Percentiles rank a stretch among this genome's conserved stretches.
These are phyloP conservation scores for Zoanthus solanderi DNA, from an alignment of 92 coral and sea anemone species.

Conservation along the genomic window DNA sequence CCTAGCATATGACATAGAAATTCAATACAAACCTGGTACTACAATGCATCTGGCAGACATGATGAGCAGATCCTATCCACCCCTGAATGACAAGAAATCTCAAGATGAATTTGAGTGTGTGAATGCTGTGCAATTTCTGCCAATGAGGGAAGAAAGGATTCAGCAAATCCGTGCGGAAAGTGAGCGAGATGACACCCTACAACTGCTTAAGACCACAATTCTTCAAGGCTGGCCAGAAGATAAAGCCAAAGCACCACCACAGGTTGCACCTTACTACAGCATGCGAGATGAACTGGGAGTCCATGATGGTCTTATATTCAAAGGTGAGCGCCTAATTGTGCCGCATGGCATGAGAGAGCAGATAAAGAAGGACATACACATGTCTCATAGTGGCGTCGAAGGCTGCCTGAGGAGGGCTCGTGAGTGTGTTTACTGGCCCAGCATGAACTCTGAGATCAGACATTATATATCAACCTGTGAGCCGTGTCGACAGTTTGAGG, in stretches of 20 bases:
- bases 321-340: conserved; percentile 46
- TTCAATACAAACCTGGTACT: no score
- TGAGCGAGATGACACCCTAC: conserved; percentile 24
- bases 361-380: conserved; percentile 56
- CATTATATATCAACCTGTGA: conserved; percentile 50
- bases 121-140: conserved; percentile 36
- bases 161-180: conserved; percentile 20
- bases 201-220: conserved; percentile 29
- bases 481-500: conserved; percentile 45
- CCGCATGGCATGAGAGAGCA: conserved; percentile 41
- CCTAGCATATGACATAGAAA: no score
- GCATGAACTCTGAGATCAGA: conserved; percentile 56
- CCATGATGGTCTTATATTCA: conserved; percentile 41
- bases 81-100: neutral
- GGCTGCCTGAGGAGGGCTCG: conserved; percentile 55
- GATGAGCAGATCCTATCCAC: neutral
- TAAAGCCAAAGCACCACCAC: conserved; percentile 10
- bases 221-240: conserved; percentile 46
- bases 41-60: no score
- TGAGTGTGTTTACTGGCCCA: conserved; percentile 56
- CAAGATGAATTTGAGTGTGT: conserved; percentile 29
- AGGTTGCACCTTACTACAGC: conserved; percentile 44
- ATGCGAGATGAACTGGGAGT: conserved; percentile 27
- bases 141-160: conserved; percentile 37
- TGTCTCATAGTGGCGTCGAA: conserved; percentile 42